A percentile compares a stretch with the other conserved stretches of the same genome.
Evolutionary conservation across 2,113 vertebrate genomes (phyloP).

Genomic region (Carollia perspicillata): DNA sequence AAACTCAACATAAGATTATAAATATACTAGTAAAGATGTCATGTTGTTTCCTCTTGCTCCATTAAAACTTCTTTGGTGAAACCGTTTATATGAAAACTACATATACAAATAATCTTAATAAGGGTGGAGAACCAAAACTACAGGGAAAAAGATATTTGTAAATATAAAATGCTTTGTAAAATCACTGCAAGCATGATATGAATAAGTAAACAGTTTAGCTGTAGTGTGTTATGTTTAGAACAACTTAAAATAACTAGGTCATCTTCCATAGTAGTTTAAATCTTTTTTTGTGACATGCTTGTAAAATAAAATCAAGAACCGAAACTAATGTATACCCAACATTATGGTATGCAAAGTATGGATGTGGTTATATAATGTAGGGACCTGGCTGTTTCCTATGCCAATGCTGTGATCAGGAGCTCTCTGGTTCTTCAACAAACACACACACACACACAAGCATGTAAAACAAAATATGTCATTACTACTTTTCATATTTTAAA

Average conservation of each 20-base stretch:
- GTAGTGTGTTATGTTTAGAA: constrained; percentile 1
- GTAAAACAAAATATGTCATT: neutral
- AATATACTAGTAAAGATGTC: constrained; percentile 45
- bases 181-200: neutral
- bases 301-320: constrained; percentile 2
- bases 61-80: constrained; percentile 36
- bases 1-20: constrained; percentile 39
- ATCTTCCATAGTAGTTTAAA: neutral
- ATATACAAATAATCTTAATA: neutral
- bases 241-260: neutral
- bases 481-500: neutral
- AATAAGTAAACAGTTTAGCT: neutral
- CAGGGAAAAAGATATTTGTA: neutral
- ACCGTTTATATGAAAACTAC: constrained; percentile 29
- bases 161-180: neutral
- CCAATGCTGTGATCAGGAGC: neutral
- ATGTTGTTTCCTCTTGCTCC: constrained; percentile 27
- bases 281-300: neutral
- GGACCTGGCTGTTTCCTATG: neutral
- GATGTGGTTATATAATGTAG: neutral
- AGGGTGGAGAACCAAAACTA: neutral
- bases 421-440: neutral
- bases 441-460: neutral
- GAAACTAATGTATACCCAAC: neutral
- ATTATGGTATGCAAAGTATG: neutral